Percentiles rank a stretch among this genome's conserved stretches.
Conservation (phyloP, 2,113 vertebrate genomes). For the Tichodroma muraria region DNA sequence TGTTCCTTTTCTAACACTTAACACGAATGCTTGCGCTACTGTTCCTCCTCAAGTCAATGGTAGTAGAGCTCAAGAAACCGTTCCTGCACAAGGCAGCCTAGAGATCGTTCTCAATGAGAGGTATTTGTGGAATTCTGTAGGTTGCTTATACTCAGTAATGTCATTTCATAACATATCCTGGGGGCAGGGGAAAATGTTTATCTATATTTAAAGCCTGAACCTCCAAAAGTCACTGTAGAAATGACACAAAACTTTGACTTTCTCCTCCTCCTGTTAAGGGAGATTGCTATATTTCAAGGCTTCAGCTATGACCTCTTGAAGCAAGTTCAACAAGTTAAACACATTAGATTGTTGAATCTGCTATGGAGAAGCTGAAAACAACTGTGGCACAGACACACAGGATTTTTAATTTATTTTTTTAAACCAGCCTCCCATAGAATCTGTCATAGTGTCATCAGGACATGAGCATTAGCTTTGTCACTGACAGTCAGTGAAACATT, state of each 20-base stretch:
- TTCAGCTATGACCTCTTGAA: neutral
- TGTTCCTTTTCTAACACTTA: neutral
- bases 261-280: neutral
- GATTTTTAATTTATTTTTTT: neutral
- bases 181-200: neutral
- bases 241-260: neutral
- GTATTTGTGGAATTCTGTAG: conserved; percentile 56
- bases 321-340: neutral
- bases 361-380: neutral
- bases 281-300: neutral
- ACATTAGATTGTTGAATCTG: neutral
- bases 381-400: neutral
- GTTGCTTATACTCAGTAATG: conserved; percentile 22
- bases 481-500: neutral
- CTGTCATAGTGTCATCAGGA: neutral
- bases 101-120: neutral
- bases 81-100: neutral
- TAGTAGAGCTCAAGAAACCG: neutral
- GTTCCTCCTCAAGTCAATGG: neutral
- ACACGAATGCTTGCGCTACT: neutral
- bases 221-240: neutral
- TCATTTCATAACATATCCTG: neutral
- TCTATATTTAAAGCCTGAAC: neutral
- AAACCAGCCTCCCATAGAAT: neutral
- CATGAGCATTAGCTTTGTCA: neutral